Evolutionary conservation across 1,140 invertebrate genomes (phyloP).

Genomic region (Microvelia longipes): DNA sequence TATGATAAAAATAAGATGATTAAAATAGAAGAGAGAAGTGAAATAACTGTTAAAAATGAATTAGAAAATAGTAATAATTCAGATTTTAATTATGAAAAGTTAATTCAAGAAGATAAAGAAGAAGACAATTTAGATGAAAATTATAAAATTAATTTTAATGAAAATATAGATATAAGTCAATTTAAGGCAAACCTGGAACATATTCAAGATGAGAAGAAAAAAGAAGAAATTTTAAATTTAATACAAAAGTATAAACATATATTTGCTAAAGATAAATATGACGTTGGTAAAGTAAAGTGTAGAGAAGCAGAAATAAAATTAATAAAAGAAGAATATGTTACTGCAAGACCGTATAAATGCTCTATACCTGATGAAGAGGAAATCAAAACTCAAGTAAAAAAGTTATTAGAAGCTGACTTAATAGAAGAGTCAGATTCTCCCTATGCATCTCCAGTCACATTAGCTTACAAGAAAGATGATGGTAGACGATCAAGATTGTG

Average conservation of each 20-base stretch:
- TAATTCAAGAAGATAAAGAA: conserved; percentile 22
- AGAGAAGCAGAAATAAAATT: conserved; percentile 10
- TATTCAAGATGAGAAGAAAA: conserved; percentile 1
- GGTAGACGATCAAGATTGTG: conserved; percentile 13
- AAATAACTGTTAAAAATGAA: neutral
- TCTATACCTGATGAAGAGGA: conserved; percentile 11
- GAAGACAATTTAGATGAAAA: conserved; percentile 12
- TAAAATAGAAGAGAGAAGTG: neutral
- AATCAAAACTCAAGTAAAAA: conserved; percentile 13
- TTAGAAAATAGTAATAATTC: neutral
- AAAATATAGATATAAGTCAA: conserved; percentile 1
- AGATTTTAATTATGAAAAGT: neutral
- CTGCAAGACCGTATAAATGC: conserved; percentile 11
- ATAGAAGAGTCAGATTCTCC: conserved; percentile 15
- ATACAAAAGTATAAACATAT: conserved; percentile 10
- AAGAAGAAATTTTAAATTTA: conserved; percentile 3
- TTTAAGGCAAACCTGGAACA: neutral
- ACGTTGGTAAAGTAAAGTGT: conserved; percentile 12
- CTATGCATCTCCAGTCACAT: conserved; percentile 15
- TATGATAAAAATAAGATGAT: conserved; percentile 19
- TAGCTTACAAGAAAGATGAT: conserved; percentile 15
- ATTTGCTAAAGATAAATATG: conserved; percentile 17
- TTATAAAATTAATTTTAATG: conserved; percentile 3
- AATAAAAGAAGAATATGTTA: conserved; percentile 11
- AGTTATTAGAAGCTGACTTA: conserved; percentile 14